Conservation (phyloP, 2,888 invertebrate species). For the Miltochrista miniata region DNA sequence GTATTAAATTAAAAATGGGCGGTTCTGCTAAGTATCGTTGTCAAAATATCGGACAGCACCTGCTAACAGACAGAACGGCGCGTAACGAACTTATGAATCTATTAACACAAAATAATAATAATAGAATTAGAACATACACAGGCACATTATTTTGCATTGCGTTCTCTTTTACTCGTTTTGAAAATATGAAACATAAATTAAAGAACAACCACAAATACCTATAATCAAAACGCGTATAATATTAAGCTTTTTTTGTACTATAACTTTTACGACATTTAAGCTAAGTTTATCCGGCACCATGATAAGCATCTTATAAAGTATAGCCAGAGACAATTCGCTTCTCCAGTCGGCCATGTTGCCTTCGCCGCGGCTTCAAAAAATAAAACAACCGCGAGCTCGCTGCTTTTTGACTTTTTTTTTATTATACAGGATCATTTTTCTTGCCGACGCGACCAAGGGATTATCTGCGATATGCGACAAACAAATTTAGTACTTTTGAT, state of each 20-base stretch:
- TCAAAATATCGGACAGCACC: constrained; percentile 80
- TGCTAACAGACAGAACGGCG: constrained; percentile 74
- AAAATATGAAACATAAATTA: constrained; percentile 1
- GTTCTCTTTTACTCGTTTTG: background rate
- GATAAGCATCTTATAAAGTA: constrained; percentile 63
- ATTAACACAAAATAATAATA: constrained; percentile 9
- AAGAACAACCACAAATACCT: background rate
- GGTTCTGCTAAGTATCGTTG: constrained; percentile 80
- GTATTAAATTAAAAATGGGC: constrained; percentile 69
- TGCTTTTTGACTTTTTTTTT: constrained; percentile 76
- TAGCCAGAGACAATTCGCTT: constrained; percentile 74
- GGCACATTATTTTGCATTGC: background rate
- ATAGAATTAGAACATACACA: background rate
- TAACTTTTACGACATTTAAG: constrained; percentile 42
- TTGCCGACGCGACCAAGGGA: constrained; percentile 70
- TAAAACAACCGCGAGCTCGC: constrained; percentile 76
- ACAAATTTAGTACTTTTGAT: constrained; percentile 47
- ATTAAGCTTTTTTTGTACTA: constrained; percentile 28
- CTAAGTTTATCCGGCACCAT: constrained; percentile 36
- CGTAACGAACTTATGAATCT: constrained; percentile 57
- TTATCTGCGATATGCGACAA: constrained; percentile 47
- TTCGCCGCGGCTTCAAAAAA: constrained; percentile 69
- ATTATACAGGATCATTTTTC: constrained; percentile 84
- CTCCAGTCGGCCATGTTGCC: constrained; percentile 74
- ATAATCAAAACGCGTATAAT: constrained; percentile 12